Base-by-base conservation (phyloP, 2,797 vertebrate species). In the Chaunax sp. region DNA sequence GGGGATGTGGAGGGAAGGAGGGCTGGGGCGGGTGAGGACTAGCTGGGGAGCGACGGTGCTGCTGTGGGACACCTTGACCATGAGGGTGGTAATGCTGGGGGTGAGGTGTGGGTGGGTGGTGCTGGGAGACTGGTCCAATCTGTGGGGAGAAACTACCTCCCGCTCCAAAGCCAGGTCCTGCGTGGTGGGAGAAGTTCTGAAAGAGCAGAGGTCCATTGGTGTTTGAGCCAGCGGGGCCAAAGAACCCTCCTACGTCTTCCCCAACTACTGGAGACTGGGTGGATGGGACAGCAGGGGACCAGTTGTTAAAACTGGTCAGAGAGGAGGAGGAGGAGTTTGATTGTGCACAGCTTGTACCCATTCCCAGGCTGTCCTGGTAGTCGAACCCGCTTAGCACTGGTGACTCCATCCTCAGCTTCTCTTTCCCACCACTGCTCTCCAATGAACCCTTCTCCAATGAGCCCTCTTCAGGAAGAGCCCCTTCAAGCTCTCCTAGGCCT, bases 141-240 rank as follows among this genome's bases (percentile, higher is more conserved):
- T 99, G 98, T 3, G 97, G 96, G 63, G 98, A 98, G 91, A 99
- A 99, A 88, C 95, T 96, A 64, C 97, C 96, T 51, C 91, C 92
- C 0, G 72, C 86, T 18, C 98, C 97, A 66, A 99, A 99, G 81
- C 97, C 95, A 68, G 98, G 96, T 81, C 96, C 96, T 54, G 97
- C 94, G 0, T 99, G 98, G 80, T 98, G 98, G 78, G 98, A 97
- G 85, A 99, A 99, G 95, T 98, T 99, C 87, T 97, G 98, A 91
- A 99, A 99, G 78, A 99, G 95, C 90, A 99, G 90, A 16, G 97
- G 96, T 88, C 97, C 96, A 64, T 96, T 99, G 86, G 95, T 95
- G 58, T 96, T 97, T 41, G 97, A 97, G 89, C 96, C 95, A 43
- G 96, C 86, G 2, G 96, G 97, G 83, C 97, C 96, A 72, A 98